A percentile compares a stretch with the other conserved stretches of the same genome.
Conservation (phyloP, 2,888 invertebrate species). For the Nemurella pictetii region DNA sequence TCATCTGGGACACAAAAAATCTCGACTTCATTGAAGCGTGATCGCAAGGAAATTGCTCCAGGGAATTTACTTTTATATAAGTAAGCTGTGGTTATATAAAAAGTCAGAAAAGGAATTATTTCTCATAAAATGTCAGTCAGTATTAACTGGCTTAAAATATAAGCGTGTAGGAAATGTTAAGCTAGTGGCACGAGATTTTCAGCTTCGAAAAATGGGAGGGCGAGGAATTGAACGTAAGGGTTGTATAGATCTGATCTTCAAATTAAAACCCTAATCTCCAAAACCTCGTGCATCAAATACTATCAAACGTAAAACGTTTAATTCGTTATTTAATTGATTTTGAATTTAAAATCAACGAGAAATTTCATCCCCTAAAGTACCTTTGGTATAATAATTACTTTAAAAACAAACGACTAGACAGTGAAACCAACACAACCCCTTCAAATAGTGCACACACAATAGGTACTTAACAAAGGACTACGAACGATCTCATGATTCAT, state of each 20-base stretch:
- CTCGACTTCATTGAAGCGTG: not conserved
- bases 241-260: not conserved
- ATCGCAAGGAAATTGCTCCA: not conserved
- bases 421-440: not conserved
- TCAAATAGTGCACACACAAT: not conserved
- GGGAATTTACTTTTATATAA: not conserved
- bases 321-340: not conserved
- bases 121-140: not conserved
- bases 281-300: not conserved
- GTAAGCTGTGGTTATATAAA: not conserved
- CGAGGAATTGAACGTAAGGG: not conserved
- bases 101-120: not conserved
- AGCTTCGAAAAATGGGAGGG: not conserved
- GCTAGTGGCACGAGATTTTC: not conserved
- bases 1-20: not conserved
- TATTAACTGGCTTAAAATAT: not conserved
- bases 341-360: not conserved
- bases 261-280: not conserved
- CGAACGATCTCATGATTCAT: not conserved
- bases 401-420: not conserved
- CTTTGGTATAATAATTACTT: not conserved
- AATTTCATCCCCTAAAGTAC: not conserved
- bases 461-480: not conserved
- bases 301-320: not conserved
- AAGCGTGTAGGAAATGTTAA: not conserved